Conservation (phyloP, 2,113 vertebrate species). For the Pygoscelis adeliae region DNA sequence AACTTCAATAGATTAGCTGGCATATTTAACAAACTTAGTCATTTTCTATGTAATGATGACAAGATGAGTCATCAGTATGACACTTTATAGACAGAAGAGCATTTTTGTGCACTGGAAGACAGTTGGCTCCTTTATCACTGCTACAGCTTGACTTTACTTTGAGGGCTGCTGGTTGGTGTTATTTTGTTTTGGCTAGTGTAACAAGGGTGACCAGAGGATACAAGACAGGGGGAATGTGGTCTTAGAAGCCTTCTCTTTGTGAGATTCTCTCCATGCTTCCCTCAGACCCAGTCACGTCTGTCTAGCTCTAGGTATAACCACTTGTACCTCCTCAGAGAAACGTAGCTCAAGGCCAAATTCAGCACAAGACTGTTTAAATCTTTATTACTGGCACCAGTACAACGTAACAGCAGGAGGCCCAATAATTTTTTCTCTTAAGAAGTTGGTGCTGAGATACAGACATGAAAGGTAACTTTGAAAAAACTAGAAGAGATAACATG, state of each 20-base stretch:
- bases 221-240: fast-evolving
- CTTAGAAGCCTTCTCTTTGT: not conserved
- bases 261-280: not conserved
- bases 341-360: not conserved
- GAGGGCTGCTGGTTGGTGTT: not conserved
- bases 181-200: not conserved
- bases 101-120: not conserved
- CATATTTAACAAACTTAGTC: slow-evolving; percentile 49
- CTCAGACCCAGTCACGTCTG: not conserved
- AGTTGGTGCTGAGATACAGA: not conserved
- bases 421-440: not conserved
- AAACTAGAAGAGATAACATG: not conserved
- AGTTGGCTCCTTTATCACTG: not conserved
- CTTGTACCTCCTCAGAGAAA: not conserved
- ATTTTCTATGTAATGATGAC: slow-evolving; percentile 11
- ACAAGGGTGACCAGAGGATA: not conserved
- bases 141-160: not conserved
- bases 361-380: not conserved
- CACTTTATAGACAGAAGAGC: not conserved
- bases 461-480: not conserved
- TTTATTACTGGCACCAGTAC: not conserved
- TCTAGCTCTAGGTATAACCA: not conserved
- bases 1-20: slow-evolving; percentile 12
- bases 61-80: not conserved
- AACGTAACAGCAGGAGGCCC: not conserved